Conservation (phyloP, 2,888 invertebrate genomes). For the Steromphala cineraria region DNA sequence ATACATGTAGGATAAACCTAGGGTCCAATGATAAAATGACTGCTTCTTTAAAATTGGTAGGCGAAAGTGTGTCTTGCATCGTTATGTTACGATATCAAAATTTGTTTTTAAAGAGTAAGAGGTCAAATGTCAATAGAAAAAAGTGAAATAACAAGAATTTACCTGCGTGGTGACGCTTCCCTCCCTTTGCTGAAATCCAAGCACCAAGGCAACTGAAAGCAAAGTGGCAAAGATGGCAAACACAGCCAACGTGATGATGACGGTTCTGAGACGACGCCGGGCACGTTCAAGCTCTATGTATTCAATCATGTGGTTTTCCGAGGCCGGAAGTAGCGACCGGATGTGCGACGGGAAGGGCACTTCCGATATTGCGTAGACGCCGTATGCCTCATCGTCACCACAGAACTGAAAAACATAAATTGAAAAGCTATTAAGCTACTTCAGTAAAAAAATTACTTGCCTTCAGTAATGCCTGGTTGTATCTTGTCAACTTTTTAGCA, state of each 20-base stretch:
- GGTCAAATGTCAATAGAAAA: too few relatives aligned
- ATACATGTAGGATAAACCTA: too few relatives aligned
- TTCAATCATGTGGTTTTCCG: constrained; percentile 21
- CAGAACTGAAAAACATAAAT: constrained; percentile 1
- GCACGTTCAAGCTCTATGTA: constrained; percentile 17
- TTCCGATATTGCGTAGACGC: constrained; percentile 12
- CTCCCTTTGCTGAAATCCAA: not conserved
- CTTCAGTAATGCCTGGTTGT: too few relatives aligned
- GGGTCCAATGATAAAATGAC: too few relatives aligned
- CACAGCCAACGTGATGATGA: not conserved
- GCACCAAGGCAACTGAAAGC: not conserved
- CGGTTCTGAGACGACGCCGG: constrained; percentile 6
- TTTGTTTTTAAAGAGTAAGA: too few relatives aligned
- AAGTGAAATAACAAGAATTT: too few relatives aligned
- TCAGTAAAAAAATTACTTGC: too few relatives aligned
- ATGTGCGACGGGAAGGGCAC: constrained; percentile 14
- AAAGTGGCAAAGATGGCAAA: constrained; percentile 9
- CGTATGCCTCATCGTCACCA: not conserved
- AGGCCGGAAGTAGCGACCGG: constrained; percentile 12
- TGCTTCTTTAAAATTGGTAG: too few relatives aligned
- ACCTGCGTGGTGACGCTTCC: not conserved
- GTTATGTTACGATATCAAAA: too few relatives aligned
- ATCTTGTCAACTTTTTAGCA: too few relatives aligned
- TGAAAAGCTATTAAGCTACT: too few relatives aligned
- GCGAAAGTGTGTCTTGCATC: too few relatives aligned